phyloP scores from a whole-genome alignment of 2,888 invertebrate genomes.

The Andrena camellia region DNA sequence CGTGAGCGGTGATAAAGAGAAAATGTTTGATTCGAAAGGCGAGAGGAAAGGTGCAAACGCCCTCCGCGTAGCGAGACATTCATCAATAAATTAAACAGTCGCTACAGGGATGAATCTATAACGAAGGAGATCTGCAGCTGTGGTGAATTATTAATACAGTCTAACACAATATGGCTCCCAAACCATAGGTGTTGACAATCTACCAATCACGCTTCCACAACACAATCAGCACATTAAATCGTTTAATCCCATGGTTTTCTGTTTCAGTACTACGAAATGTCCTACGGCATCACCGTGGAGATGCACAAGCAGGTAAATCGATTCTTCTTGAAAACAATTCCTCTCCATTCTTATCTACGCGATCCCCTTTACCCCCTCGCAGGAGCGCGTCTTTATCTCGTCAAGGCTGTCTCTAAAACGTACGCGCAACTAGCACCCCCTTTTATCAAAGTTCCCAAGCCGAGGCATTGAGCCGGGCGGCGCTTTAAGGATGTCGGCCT shows the following conservation, averaged over 20 bases:
- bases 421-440: neutral
- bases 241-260: constrained; percentile 71
- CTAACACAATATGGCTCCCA: too few species aligned
- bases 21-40: too few species aligned
- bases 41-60: too few species aligned
- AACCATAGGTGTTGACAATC: neutral
- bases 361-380: neutral
- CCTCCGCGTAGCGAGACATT: too few species aligned
- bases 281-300: constrained; percentile 97
- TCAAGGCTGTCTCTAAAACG: constrained; percentile 21
- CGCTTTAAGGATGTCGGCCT: constrained; percentile 45
- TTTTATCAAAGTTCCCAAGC: constrained; percentile 5
- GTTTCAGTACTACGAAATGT: constrained; percentile 98
- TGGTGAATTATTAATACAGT: too few species aligned
- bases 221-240: constrained; percentile 1
- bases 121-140: too few species aligned
- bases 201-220: neutral
- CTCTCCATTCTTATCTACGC: neutral
- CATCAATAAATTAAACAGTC: too few species aligned
- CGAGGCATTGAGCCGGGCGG: constrained; percentile 16
- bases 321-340: constrained; percentile 9
- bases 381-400: constrained; percentile 20
- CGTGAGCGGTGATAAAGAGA: neutral
- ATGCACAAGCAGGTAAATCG: constrained; percentile 96
- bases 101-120: too few species aligned